Evolutionary conservation across 1,140 invertebrate species (phyloP), one percentile per base, ranked within the genome.

Genomic region (Bursaphelenchus mucronatus): DNA sequence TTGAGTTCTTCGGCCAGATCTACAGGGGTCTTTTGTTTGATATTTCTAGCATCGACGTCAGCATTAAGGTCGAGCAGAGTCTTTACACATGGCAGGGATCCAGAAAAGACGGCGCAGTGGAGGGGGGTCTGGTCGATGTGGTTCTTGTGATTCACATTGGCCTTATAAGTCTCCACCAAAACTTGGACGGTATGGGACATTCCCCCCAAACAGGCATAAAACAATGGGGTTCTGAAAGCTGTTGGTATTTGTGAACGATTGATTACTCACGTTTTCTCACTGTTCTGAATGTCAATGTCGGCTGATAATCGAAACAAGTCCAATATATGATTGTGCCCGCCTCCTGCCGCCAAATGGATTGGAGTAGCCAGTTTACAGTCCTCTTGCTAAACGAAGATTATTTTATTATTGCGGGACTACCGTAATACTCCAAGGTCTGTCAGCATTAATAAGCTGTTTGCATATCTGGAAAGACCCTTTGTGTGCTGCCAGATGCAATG

Each of bases 121-220:
- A 72, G 53, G 2, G 73, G 45, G 5, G 69, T 72, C 21, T 63
- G 59, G 19, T 58, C 56, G 11, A 72, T 15, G 15, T 47, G 41
- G 49, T 71, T 70, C 41, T 43, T 53, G 40, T 73, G 64, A 19
- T 56, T 45, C 2, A 64, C 19, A 15, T 74, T 55, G 13, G 58
- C 8, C 19, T 67, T 55, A 15, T 21, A 5, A 15, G 47, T 40
- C 58, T 57, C 17, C 4, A 75, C 45, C 68, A 72, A 57, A 8
- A 58, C 52, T 45, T 61, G 47, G n/a, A 76, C 66, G 8, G 73
- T 63, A 39, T 72, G 58, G 8, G 69, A 56, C 49, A 75, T 59
- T 1, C 70, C 70, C 1, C 71, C 71, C 13, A 72, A 54, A 44
- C 73, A 76, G n/a, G 70, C 70, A 40, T 72, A 72, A 44, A 69